These are phyloP conservation scores for Tryphoninae sp. DNA, from an alignment of 2,888 invertebrate genomes.

Conservation along the genomic window DNA sequence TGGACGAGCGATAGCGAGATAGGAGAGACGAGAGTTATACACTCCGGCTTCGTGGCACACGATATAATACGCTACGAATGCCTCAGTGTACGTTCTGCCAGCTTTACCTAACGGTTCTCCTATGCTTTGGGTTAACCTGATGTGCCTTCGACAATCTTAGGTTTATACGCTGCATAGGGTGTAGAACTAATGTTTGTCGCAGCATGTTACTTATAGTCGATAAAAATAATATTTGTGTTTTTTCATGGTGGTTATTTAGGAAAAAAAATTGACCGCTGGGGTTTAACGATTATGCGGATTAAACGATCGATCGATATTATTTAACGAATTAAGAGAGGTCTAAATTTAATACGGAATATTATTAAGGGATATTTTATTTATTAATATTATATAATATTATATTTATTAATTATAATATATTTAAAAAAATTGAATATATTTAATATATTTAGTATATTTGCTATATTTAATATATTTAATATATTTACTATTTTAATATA, in stretches of 20 bases:
- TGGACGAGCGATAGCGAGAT: slow-evolving; percentile 17
- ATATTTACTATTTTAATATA: no score
- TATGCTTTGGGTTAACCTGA: slow-evolving; percentile 70
- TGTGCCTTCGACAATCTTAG: slow-evolving; percentile 71
- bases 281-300: no score
- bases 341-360: no score
- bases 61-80: slow-evolving; percentile 63
- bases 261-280: no score
- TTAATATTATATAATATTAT: no score
- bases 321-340: no score
- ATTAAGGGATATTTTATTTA: no score
- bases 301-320: no score
- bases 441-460: no score
- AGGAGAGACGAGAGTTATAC: slow-evolving; percentile 55
- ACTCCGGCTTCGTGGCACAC: slow-evolving; percentile 54
- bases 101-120: slow-evolving; percentile 54
- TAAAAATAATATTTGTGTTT: neutral
- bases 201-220: neutral
- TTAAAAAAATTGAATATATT: no score
- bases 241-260: neutral
- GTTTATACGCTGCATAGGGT: slow-evolving; percentile 38
- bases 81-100: slow-evolving; percentile 41
- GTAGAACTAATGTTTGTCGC: slow-evolving; percentile 9
- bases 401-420: no score
- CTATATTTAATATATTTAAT: no score